phyloP scores from a whole-genome alignment of 2,113 vertebrate species.

The Notechis scutatus region DNA sequence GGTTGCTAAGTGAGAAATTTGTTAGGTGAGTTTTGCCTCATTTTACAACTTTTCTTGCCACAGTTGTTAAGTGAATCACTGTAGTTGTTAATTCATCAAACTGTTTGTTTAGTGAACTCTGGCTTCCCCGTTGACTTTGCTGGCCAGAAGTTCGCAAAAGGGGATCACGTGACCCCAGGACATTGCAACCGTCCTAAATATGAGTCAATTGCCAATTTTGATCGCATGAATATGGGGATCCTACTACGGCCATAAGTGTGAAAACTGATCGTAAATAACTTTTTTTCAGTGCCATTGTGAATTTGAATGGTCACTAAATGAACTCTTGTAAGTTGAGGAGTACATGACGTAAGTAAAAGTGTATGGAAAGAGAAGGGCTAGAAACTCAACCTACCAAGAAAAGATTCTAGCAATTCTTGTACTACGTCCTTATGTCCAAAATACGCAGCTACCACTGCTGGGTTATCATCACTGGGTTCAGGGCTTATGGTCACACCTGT shows the following conservation, averaged over 20 bases:
- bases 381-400: conserved; percentile 71
- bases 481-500: conserved; percentile 69
- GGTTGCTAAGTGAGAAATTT: background rate
- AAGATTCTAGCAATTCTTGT: conserved; percentile 82
- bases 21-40: background rate
- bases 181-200: background rate
- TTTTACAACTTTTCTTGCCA: background rate
- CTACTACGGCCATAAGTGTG: background rate
- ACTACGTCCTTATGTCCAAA: conserved; percentile 78
- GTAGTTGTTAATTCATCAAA: background rate
- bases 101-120: background rate
- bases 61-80: background rate
- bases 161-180: background rate
- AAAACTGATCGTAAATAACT: background rate
- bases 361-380: background rate
- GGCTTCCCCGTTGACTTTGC: background rate
- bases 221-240: background rate
- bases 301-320: background rate
- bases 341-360: background rate
- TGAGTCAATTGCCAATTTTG: background rate
- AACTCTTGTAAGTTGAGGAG: background rate
- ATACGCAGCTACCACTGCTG: conserved; percentile 82
- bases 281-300: background rate
- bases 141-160: background rate
- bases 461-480: conserved; percentile 80